Evolutionary conservation across 2,888 invertebrate species (phyloP).

Genomic region (Amphiduros pacificus): DNA sequence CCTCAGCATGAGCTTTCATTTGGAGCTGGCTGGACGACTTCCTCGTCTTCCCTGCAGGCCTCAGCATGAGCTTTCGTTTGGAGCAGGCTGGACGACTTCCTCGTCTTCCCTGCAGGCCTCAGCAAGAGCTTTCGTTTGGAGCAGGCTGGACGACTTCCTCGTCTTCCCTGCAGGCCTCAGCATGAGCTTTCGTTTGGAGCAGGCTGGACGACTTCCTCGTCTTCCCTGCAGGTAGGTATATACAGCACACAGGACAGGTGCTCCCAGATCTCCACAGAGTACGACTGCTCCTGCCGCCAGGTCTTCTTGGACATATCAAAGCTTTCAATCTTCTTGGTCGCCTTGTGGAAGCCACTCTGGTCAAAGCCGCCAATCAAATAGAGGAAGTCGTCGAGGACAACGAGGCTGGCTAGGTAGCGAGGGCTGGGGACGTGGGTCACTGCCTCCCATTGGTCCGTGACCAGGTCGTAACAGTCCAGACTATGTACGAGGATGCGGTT

Average conservation of each 20-base stretch:
- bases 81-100: too few relatives aligned
- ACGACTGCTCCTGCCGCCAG: conserved; percentile 69
- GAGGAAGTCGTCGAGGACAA: conserved; percentile 67
- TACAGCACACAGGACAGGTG: conserved; percentile 71
- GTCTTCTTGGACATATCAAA: conserved; percentile 67
- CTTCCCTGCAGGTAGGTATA: conserved; percentile 67
- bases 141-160: too few relatives aligned
- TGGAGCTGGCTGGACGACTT: too few relatives aligned
- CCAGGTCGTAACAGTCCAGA: conserved; percentile 69
- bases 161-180: too few relatives aligned
- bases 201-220: conserved; percentile 36
- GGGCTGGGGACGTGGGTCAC: conserved; percentile 70
- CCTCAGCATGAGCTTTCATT: too few relatives aligned
- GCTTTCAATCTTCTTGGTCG: conserved; percentile 70
- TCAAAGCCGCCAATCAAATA: conserved; percentile 71
- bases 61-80: too few relatives aligned
- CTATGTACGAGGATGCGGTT: conserved; percentile 66
- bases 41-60: too few relatives aligned
- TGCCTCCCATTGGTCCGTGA: conserved; percentile 66
- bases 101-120: too few relatives aligned
- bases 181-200: too few relatives aligned
- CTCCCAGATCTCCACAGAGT: conserved; percentile 74
- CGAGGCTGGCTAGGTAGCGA: conserved; percentile 71
- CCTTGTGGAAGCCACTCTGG: conserved; percentile 70
- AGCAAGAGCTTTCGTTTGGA: too few relatives aligned